A percentile compares a stretch with the other conserved stretches of the same genome.
phyloP scores from a whole-genome alignment of 2,113 vertebrate genomes.

The Dolichallabes microphthalmus region DNA sequence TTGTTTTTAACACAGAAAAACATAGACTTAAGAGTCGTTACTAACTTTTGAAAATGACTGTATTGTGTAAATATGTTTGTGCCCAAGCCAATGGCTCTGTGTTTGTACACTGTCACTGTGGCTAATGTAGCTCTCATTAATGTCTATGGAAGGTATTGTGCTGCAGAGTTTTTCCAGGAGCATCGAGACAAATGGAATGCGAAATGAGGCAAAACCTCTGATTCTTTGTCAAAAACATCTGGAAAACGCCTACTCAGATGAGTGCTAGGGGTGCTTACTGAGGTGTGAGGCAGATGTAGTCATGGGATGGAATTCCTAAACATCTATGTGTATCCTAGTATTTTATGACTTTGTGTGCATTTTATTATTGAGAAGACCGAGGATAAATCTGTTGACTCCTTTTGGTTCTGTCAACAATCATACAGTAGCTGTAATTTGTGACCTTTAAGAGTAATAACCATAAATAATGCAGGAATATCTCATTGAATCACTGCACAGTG shows the following conservation, averaged over 20 bases:
- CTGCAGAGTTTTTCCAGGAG: slow-evolving; percentile 4
- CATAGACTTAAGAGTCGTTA: too few relatives aligned
- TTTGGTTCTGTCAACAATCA: not conserved
- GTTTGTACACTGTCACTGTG: slow-evolving; percentile 11
- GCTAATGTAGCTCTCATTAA: slow-evolving; percentile 20
- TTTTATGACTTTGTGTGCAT: not conserved
- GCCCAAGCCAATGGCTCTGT: not conserved
- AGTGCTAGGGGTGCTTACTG: not conserved
- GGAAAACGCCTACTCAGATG: not conserved
- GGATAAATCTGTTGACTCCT: not conserved
- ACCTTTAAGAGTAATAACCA: not conserved
- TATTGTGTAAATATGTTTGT: slow-evolving; percentile 18
- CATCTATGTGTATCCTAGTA: not conserved
- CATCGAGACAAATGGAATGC: not conserved
- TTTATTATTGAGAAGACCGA: not conserved
- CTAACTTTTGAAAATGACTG: too few relatives aligned
- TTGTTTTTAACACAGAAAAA: too few relatives aligned
- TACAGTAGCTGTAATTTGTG: not conserved
- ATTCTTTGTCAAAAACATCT: slow-evolving; percentile 7
- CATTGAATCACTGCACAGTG: not conserved
- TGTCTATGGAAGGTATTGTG: slow-evolving; percentile 1
- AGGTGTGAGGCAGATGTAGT: not conserved
- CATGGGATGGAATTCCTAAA: not conserved
- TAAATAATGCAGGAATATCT: not conserved
- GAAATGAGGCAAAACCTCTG: not conserved